phyloP scores from a whole-genome alignment of 2,888 invertebrate species.

The Sphecodes monilicornis region DNA sequence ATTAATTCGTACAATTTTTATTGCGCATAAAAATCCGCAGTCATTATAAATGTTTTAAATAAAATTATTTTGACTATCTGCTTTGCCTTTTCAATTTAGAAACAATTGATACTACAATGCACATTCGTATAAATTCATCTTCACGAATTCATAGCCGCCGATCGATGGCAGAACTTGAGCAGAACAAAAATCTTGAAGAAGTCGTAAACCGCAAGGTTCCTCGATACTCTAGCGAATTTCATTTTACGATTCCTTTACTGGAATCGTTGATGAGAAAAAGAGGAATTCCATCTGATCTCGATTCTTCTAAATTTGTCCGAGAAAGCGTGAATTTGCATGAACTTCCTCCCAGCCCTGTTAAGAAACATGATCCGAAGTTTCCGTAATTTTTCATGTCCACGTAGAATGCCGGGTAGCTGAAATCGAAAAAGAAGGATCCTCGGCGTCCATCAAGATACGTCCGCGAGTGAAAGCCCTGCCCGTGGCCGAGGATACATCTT shows the following conservation, averaged over 20 bases:
- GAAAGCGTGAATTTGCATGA: neutral
- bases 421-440: neutral
- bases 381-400: neutral
- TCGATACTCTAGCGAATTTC: neutral
- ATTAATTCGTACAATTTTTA: too few species aligned
- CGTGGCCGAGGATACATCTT: conserved; percentile 26
- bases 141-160: neutral
- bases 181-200: neutral
- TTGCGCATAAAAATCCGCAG: too few species aligned
- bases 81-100: too few species aligned
- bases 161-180: neutral
- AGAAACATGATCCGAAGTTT: neutral
- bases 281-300: neutral
- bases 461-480: conserved; percentile 16
- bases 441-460: conserved; percentile 20
- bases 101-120: too few species aligned
- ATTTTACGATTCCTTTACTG: neutral
- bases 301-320: neutral
- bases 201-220: conserved; percentile 1
- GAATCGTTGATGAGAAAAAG: neutral
- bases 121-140: neutral
- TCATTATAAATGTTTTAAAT: too few species aligned
- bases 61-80: too few species aligned
- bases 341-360: neutral
- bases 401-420: neutral